These are phyloP conservation scores for Catharus minimus DNA, from an alignment of 2,113 vertebrate genomes.

Conservation along the genomic window DNA sequence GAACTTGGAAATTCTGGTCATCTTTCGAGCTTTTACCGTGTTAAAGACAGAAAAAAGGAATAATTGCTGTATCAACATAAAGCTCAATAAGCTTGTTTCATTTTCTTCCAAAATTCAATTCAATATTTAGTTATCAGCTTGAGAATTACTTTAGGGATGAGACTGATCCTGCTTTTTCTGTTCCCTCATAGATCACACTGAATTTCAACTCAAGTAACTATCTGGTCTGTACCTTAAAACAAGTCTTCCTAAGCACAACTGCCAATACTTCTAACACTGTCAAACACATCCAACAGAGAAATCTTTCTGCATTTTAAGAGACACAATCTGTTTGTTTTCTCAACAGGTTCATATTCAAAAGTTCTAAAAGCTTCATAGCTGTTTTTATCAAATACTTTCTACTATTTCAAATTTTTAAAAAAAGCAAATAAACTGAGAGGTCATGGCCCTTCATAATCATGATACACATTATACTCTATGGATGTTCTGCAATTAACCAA, in stretches of 20 bases:
- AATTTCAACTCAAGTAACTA: background rate
- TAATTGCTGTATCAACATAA: background rate
- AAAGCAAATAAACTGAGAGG: background rate
- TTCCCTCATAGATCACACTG: background rate
- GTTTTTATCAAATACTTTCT: background rate
- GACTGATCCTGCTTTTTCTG: background rate
- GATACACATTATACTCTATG: fast-evolving
- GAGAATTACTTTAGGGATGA: background rate
- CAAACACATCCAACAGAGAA: background rate
- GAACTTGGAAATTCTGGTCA: background rate
- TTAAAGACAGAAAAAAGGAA: background rate
- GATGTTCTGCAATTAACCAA: background rate
- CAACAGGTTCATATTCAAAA: background rate
- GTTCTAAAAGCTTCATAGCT: background rate
- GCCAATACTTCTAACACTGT: background rate
- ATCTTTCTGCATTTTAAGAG: background rate
- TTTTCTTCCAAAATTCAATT: background rate
- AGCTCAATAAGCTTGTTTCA: background rate
- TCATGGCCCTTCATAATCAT: background rate
- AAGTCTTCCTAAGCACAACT: background rate
- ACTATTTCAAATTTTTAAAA: background rate
- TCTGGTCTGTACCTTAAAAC: background rate
- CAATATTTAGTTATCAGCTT: background rate
- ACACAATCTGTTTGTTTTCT: background rate
- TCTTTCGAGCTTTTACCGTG: background rate